phyloP scores from a whole-genome alignment of 2,113 vertebrate genomes.

The Ctenomys sociabilis region DNA sequence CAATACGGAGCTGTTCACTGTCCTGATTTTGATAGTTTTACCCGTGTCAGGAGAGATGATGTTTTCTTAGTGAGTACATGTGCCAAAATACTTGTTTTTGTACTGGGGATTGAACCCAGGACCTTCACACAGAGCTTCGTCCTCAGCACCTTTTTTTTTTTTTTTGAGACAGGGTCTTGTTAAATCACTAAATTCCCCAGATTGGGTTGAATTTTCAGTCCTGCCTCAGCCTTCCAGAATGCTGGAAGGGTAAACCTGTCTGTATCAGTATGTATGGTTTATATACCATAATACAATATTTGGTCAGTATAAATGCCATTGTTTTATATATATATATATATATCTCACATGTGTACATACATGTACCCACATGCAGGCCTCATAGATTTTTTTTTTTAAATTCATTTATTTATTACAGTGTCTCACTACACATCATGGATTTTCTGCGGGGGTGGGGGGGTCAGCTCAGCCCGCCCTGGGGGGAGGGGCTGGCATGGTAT shows the following conservation, averaged over 20 bases:
- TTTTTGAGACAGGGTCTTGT: not conserved
- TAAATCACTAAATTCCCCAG: not conserved
- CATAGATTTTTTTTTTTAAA: too few relatives aligned
- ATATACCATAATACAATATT: not conserved
- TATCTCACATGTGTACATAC: not conserved
- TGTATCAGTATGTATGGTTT: not conserved
- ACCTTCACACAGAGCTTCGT: not conserved
- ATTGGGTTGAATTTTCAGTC: not conserved
- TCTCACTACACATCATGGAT: not conserved
- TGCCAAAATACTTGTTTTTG: not conserved
- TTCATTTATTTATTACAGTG: too few relatives aligned
- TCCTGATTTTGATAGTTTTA: constrained; percentile 16
- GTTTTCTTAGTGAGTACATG: not conserved
- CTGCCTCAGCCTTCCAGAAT: not conserved
- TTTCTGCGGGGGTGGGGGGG: too few relatives aligned
- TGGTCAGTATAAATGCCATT: not conserved
- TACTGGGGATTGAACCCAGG: not conserved
- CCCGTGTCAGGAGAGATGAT: not conserved
- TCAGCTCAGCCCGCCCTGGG: too few relatives aligned
- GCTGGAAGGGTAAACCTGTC: not conserved
- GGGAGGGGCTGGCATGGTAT: too few relatives aligned
- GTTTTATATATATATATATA: not conserved
- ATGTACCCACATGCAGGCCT: not conserved
- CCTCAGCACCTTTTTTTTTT: not conserved
- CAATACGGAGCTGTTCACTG: not conserved